A percentile compares a stretch with the other conserved stretches of the same genome.
Conservation (phyloP, 2,888 invertebrate genomes). For the Tineola bisselliella region DNA sequence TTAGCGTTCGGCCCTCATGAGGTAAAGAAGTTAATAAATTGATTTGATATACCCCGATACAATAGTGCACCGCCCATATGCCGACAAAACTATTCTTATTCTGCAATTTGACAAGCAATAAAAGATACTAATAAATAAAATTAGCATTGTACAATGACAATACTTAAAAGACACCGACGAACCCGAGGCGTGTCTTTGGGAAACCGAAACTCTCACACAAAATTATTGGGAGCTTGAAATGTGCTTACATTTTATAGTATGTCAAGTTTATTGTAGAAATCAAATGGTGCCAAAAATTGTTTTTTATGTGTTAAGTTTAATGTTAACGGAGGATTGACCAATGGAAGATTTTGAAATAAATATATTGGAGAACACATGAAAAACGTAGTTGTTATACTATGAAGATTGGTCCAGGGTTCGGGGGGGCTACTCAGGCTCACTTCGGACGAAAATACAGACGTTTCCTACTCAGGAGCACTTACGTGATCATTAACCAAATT, state of each 20-base stretch:
- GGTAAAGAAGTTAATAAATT: slow-evolving; percentile 27
- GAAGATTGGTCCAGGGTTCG: too few relatives aligned
- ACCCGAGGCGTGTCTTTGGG: slow-evolving; percentile 30
- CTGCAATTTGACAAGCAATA: slow-evolving; percentile 49
- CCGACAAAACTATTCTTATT: slow-evolving; percentile 32
- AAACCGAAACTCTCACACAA: background rate
- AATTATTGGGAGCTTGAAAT: background rate
- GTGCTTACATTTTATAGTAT: background rate
- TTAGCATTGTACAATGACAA: slow-evolving; percentile 42
- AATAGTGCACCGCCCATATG: slow-evolving; percentile 37
- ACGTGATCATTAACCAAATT: too few relatives aligned
- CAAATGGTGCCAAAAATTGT: background rate
- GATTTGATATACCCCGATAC: slow-evolving; percentile 35
- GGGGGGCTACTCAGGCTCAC: too few relatives aligned
- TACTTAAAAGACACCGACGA: slow-evolving; percentile 34
- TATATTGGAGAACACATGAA: too few relatives aligned
- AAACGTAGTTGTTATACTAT: too few relatives aligned
- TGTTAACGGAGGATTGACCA: background rate
- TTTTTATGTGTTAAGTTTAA: background rate
- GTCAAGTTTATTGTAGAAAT: background rate
- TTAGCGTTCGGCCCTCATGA: slow-evolving; percentile 8
- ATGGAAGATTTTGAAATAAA: too few relatives aligned
- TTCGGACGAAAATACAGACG: too few relatives aligned
- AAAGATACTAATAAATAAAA: slow-evolving; percentile 61
- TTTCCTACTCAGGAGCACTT: too few relatives aligned